phyloP scores from a whole-genome alignment of 2,797 vertebrate species.

The Taenioides sp. region DNA sequence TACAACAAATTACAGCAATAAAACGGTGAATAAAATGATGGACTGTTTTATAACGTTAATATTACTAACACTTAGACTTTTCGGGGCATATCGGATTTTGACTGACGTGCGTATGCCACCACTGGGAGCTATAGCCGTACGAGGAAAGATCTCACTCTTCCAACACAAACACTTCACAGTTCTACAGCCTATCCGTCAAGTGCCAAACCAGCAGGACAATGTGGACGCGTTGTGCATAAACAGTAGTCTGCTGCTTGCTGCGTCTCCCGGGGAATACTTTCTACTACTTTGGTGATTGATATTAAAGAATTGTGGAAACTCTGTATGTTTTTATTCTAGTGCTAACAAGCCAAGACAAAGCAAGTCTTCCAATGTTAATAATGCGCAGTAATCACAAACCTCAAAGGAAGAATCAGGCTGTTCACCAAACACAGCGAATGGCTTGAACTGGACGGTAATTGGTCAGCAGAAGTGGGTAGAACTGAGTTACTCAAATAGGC shows the following conservation, averaged over 20 bases:
- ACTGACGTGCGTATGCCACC: slow-evolving; percentile 1
- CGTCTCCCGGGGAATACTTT: neutral
- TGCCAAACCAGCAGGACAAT: slow-evolving; percentile 3
- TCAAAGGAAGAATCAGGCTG: slow-evolving; percentile 66
- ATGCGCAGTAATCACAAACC: slow-evolving; percentile 58
- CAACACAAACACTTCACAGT: slow-evolving; percentile 10
- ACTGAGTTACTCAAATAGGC: too few species aligned
- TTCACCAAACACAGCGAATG: slow-evolving; percentile 47
- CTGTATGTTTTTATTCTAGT: slow-evolving; percentile 32
- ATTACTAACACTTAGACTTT: neutral
- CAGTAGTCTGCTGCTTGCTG: slow-evolving; percentile 35
- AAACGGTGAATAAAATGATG: slow-evolving; percentile 11
- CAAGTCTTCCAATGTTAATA: slow-evolving; percentile 55
- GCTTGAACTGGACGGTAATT: too few species aligned
- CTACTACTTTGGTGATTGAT: slow-evolving; percentile 22
- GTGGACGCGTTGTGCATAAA: slow-evolving; percentile 30
- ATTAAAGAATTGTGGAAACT: slow-evolving; percentile 35
- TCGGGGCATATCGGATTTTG: slow-evolving; percentile 6
- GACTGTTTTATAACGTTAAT: slow-evolving; percentile 2
- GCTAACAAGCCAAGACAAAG: slow-evolving; percentile 35
- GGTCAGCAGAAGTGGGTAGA: too few species aligned
- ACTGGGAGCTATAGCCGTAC: neutral
- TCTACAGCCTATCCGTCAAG: slow-evolving; percentile 14
- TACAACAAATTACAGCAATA: neutral
- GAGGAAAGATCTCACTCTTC: neutral